These are phyloP conservation scores for Chiridota heheva DNA, from an alignment of 35 echinoderm and acorn worm species.

Conservation along the genomic window DNA sequence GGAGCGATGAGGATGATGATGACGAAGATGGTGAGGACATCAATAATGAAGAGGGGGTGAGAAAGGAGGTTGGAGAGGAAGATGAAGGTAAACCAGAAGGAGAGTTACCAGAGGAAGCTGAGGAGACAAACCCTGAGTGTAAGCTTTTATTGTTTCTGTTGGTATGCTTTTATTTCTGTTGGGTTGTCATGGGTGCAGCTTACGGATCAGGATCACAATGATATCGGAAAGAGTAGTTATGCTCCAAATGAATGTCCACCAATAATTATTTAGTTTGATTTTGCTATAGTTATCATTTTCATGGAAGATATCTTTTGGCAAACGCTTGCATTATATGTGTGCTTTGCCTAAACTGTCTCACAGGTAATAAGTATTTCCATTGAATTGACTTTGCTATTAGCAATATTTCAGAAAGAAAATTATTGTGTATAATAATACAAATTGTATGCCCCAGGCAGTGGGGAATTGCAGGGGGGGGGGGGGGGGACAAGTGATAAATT, in stretches of 20 bases:
- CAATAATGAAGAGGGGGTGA: neutral
- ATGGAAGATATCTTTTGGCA: too few relatives aligned
- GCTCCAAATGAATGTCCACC: neutral
- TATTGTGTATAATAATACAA: too few relatives aligned
- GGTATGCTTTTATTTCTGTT: neutral
- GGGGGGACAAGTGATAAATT: too few relatives aligned
- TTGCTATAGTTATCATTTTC: neutral
- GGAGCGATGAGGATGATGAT: conserved; percentile 13
- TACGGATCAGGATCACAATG: neutral
- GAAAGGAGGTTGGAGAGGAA: neutral
- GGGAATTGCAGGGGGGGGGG: too few relatives aligned
- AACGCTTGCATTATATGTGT: too few relatives aligned
- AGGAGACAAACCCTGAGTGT: neutral
- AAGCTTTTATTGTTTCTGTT: neutral
- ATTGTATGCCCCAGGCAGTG: too few relatives aligned
- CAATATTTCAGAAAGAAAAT: too few relatives aligned
- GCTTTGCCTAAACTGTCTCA: too few relatives aligned
- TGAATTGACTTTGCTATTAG: too few relatives aligned
- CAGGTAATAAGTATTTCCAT: too few relatives aligned
- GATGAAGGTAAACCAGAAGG: neutral
- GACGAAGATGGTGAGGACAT: neutral
- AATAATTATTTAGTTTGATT: neutral
- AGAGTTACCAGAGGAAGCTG: conserved; percentile 8
- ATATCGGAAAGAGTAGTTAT: neutral
- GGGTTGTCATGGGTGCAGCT: neutral